Percentiles rank a stretch among this genome's conserved stretches.
Evolutionary conservation across 2,113 vertebrate species (phyloP).

Genomic region (Pterocles gutturalis): DNA sequence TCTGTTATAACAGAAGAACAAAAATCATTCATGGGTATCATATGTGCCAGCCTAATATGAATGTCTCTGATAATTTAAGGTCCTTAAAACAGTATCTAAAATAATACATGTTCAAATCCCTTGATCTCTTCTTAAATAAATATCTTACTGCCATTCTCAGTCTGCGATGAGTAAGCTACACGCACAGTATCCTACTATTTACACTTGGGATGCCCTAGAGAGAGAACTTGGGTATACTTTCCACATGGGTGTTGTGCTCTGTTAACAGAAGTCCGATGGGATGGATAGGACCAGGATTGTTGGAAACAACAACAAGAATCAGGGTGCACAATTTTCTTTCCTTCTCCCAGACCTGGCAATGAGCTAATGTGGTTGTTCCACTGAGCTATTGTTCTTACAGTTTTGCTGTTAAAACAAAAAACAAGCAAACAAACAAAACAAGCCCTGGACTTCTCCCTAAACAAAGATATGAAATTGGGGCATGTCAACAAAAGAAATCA

Average conservation of each 20-base stretch:
- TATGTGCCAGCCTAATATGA: neutral
- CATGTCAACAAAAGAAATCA: neutral
- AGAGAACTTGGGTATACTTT: neutral
- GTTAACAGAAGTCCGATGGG: neutral
- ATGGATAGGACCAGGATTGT: neutral
- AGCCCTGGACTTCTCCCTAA: neutral
- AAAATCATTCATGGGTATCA: neutral
- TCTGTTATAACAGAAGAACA: neutral
- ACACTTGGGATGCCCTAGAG: neutral
- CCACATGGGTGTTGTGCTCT: neutral
- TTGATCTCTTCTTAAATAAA: neutral
- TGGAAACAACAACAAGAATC: neutral
- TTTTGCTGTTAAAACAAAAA: neutral
- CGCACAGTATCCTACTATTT: accelerated
- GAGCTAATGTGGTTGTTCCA: neutral
- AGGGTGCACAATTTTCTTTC: neutral
- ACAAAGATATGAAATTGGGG: neutral
- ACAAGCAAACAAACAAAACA: neutral
- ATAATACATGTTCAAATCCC: accelerated
- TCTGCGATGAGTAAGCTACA: neutral
- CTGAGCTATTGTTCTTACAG: neutral
- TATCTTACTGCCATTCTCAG: neutral
- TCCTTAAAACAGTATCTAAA: neutral
- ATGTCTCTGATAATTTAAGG: neutral
- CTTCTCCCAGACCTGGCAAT: neutral